A percentile compares a stretch with the other conserved stretches of the same genome.
Evolutionary conservation across 1,140 invertebrate species (phyloP).

Genomic region (Drosophila simulans): DNA sequence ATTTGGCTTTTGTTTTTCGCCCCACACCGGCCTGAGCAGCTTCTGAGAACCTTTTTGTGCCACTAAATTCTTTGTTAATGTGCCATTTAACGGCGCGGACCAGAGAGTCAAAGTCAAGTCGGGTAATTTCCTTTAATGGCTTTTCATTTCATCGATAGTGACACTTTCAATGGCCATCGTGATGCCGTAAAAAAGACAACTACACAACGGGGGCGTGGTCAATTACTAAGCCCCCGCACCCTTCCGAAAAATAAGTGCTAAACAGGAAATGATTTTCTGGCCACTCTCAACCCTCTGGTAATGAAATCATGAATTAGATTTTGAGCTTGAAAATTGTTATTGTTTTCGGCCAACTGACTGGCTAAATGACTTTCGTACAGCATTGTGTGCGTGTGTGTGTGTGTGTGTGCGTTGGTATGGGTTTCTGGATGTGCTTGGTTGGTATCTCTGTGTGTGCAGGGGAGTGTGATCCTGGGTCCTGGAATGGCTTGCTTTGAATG

Average conservation of each 20-base stretch:
- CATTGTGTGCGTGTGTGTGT: slow-evolving; percentile 16
- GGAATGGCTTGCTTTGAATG: slow-evolving; percentile 47
- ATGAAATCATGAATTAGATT: slow-evolving; percentile 82
- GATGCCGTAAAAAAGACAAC: slow-evolving; percentile 75
- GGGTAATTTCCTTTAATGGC: slow-evolving; percentile 81
- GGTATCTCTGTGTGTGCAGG: slow-evolving; percentile 13
- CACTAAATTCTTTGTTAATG: slow-evolving; percentile 54
- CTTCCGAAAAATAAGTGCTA: slow-evolving; percentile 61
- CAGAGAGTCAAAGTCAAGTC: slow-evolving; percentile 69
- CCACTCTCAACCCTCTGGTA: slow-evolving; percentile 56
- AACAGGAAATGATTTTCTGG: slow-evolving; percentile 80
- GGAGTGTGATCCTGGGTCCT: slow-evolving; percentile 36
- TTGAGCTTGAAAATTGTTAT: slow-evolving; percentile 81
- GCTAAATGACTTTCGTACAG: slow-evolving; percentile 77
- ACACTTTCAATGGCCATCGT: slow-evolving; percentile 81
- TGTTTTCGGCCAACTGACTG: slow-evolving; percentile 68
- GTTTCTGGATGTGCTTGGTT: background rate
- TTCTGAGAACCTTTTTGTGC: slow-evolving; percentile 3
- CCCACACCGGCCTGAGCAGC: background rate
- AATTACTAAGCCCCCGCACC: slow-evolving; percentile 26
- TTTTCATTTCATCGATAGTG: slow-evolving; percentile 81
- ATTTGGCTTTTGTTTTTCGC: slow-evolving; percentile 42
- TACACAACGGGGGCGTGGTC: slow-evolving; percentile 41
- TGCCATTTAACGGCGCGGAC: slow-evolving; percentile 59
- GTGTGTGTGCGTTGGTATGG: slow-evolving; percentile 1